Base-by-base conservation (phyloP, 2,888 invertebrate genomes). In the Lochmaea capreae region DNA sequence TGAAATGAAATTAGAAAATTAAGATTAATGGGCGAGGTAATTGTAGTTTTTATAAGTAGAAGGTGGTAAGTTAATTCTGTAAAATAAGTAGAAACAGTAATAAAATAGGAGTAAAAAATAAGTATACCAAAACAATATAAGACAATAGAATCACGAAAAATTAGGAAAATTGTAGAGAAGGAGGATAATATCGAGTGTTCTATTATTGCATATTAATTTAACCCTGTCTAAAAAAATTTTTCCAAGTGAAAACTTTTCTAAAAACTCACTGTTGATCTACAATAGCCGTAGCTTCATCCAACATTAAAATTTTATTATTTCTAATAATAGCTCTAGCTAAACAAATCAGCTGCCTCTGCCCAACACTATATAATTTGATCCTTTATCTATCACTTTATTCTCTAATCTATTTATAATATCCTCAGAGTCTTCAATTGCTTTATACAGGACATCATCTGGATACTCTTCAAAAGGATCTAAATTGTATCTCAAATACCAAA, bases 271-370 rank as follows among this genome's bases (percentile, higher is more conserved):
- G 94, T 11, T 95, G 95, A 87, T 97, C 97, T 10, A 97, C 96
- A 85, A 97, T 97, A 1, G 97, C 97, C 0, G 97, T 97, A 16
- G 97, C 97, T 87, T 97, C 97, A 84, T 97, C 97, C 79, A 97
- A 89, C 79, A 97, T 93, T 0, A 97, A 89, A 78, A 97, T 93
- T 79, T 91, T 92, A 86, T 96, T 96, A 77, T 93, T 93, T 33
- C 94, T 90, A 18, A 97, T 88, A 81, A 97, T 94, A 52, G 97
- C 97, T 69, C 97, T 90, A 0, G 97, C 97, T 75, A 97, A 89
- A 85, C 97, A 97, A 62, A 97, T 92, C 67, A 97, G 88, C 85
- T 97, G 97, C 11, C 96, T 89, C 85, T 97, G 97, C 0, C 97
- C 97, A 8, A 97, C 93, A 72, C 96, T n/a, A n/a, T 97, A 85